Percentiles rank a stretch among this genome's conserved stretches.
Evolutionary conservation across 2,113 vertebrate species (phyloP).

Genomic region (Trachemys scripta): DNA sequence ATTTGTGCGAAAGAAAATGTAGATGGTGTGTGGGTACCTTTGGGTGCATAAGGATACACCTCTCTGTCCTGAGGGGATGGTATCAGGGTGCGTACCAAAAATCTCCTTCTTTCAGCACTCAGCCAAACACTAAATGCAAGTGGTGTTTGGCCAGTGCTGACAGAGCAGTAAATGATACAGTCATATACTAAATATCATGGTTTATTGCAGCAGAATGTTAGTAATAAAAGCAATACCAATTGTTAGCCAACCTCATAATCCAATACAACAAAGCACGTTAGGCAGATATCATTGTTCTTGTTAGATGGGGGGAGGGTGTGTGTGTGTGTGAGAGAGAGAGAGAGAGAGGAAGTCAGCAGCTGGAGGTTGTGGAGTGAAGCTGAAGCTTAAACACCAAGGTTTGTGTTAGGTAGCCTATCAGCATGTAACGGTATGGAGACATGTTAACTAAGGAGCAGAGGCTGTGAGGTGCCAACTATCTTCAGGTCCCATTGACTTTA

Average conservation of each 20-base stretch:
- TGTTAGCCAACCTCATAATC: not conserved
- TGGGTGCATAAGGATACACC: not conserved
- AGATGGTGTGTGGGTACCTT: not conserved
- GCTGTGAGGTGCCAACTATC: not conserved
- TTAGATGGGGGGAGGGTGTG: not conserved
- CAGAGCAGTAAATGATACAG: not conserved
- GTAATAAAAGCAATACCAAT: not conserved
- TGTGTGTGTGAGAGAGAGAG: not conserved
- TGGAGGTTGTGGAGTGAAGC: not conserved
- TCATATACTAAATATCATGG: not conserved
- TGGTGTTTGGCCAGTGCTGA: not conserved
- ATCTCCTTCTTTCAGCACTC: not conserved
- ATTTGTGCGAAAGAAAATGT: not conserved
- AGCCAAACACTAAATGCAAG: not conserved
- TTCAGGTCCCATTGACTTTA: not conserved
- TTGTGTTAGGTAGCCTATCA: not conserved
- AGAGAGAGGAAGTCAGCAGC: not conserved
- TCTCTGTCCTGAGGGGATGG: not conserved
- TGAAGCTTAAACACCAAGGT: not conserved
- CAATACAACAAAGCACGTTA: not conserved
- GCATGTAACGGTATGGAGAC: not conserved
- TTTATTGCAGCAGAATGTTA: not conserved
- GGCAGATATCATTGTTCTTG: not conserved
- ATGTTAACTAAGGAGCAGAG: not conserved
- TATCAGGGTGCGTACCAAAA: not conserved